Conservation (phyloP, 2,113 vertebrate genomes). For the Sebastes fasciatus region DNA sequence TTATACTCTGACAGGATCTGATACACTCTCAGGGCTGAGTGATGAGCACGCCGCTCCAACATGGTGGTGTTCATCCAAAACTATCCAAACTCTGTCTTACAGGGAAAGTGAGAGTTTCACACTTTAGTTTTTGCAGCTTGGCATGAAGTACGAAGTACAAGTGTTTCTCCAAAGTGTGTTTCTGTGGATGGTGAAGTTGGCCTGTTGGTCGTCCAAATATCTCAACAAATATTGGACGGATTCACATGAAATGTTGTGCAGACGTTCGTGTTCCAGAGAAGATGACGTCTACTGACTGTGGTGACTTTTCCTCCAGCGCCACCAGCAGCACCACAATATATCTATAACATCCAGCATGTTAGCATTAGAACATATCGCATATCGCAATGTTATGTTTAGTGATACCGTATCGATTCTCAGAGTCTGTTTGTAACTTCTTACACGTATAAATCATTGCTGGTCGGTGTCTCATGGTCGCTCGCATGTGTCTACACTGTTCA, state of each 20-base stretch:
- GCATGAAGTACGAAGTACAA: not conserved
- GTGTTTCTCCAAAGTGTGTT: not conserved
- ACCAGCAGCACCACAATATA: too few relatives aligned
- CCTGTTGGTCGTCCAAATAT: not conserved
- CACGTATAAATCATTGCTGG: too few relatives aligned
- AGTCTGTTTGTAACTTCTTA: too few relatives aligned
- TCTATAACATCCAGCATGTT: too few relatives aligned
- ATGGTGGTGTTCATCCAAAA: not conserved
- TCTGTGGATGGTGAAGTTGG: not conserved
- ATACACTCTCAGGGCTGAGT: constrained; percentile 17
- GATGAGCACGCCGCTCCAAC: not conserved
- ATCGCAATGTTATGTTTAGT: too few relatives aligned
- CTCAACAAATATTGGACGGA: not conserved
- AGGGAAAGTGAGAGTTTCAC: constrained; percentile 28
- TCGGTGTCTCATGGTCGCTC: too few relatives aligned
- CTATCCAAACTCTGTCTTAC: not conserved
- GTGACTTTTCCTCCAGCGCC: too few relatives aligned
- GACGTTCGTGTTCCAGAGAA: too few relatives aligned
- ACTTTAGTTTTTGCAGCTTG: not conserved
- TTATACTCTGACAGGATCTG: constrained; percentile 56
- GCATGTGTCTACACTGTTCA: too few relatives aligned
- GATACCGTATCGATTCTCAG: too few relatives aligned
- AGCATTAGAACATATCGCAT: too few relatives aligned
- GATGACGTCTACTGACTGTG: too few relatives aligned
- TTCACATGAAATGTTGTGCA: not conserved